Conservation (phyloP, 2,113 vertebrate species). For the Rhinichthys klamathensis region DNA sequence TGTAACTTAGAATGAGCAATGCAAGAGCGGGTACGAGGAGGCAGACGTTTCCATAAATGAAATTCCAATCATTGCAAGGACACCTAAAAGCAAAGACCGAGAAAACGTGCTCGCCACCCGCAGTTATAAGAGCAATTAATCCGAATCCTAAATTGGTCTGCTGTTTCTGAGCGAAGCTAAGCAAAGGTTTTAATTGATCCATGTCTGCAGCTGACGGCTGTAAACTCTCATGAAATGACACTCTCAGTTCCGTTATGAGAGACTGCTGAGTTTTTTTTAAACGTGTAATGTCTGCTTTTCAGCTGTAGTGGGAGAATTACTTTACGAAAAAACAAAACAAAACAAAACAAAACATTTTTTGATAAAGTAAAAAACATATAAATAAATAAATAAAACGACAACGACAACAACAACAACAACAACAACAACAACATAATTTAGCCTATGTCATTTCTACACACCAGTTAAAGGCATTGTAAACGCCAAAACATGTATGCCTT, state of each 20-base stretch:
- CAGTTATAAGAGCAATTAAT: slow-evolving; percentile 73
- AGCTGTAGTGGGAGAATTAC: not conserved
- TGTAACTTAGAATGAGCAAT: slow-evolving; percentile 75
- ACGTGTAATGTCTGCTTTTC: not conserved
- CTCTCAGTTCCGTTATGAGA: slow-evolving; percentile 5
- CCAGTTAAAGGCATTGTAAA: not conserved
- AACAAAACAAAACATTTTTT: not conserved
- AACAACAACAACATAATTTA: not conserved
- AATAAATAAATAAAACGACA: too few relatives aligned
- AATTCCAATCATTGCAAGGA: slow-evolving; percentile 78
- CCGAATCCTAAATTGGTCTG: slow-evolving; percentile 67
- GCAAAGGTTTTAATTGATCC: slow-evolving; percentile 62
- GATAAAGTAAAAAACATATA: too few relatives aligned
- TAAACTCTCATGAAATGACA: not conserved
- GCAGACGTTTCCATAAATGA: slow-evolving; percentile 75
- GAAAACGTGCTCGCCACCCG: slow-evolving; percentile 75
- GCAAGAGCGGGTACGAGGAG: slow-evolving; percentile 78
- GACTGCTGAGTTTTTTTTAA: too few relatives aligned
- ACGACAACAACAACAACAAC: too few relatives aligned
- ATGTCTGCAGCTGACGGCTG: slow-evolving; percentile 60
- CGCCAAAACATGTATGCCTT: not conserved
- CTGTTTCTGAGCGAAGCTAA: slow-evolving; percentile 67
- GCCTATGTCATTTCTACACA: not conserved
- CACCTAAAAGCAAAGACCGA: slow-evolving; percentile 75
- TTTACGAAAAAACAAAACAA: not conserved